Evolutionary conservation across 2,113 vertebrate species (phyloP).

Genomic region (Corydoras sp.): DNA sequence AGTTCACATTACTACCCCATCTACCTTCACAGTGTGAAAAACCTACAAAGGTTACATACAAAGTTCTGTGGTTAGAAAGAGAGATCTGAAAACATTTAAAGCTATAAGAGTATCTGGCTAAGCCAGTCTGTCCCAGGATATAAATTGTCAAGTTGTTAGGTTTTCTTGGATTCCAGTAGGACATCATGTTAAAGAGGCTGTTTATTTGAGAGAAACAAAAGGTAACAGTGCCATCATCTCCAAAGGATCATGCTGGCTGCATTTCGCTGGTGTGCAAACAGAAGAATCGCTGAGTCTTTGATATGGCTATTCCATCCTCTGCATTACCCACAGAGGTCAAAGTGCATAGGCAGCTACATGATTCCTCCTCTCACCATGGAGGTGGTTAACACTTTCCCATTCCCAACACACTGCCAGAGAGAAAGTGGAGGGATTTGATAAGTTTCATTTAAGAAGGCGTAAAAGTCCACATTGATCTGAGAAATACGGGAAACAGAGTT

Average conservation of each 20-base stretch:
- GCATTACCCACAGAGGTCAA: conserved; percentile 66
- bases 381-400: conserved; percentile 44
- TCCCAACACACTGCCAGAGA: conserved; percentile 57
- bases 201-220: conserved; percentile 42
- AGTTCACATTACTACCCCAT: conserved; percentile 40
- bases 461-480: conserved; percentile 35
- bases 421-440: conserved; percentile 53
- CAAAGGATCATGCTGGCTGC: conserved; percentile 47
- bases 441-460: conserved; percentile 49
- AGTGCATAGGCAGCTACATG: conserved; percentile 72
- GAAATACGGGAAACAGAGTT: conserved; percentile 42
- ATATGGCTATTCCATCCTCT: conserved; percentile 74
- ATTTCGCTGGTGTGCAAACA: conserved; percentile 65
- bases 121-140: conserved; percentile 13
- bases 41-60: conserved; percentile 25
- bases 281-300: conserved; percentile 58
- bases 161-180: conserved; percentile 27
- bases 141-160: neutral
- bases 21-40: conserved; percentile 51
- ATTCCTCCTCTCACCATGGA: conserved; percentile 55
- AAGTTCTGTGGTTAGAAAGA: conserved; percentile 22
- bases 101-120: conserved; percentile 32
- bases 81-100: conserved; percentile 35
- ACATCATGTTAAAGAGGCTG: conserved; percentile 4
- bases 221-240: conserved; percentile 35